Evolutionary conservation across 1,140 invertebrate species (phyloP), one percentile per base, ranked within the genome.

Genomic region (Cydia amplana): DNA sequence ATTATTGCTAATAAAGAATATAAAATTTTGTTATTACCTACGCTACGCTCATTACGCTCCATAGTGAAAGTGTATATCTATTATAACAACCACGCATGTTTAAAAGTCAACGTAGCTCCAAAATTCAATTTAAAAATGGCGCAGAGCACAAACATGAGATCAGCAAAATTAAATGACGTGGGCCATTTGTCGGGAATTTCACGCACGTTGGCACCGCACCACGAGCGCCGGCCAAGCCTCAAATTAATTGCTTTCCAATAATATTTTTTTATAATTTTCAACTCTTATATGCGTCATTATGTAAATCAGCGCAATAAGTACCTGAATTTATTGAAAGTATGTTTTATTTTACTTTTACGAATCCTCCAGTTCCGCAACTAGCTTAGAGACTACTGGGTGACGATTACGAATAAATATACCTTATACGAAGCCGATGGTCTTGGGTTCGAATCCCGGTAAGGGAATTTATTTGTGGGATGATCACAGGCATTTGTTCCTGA

Each of bases 51-150:
- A n/a, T n/a, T n/a, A n/a, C n/a, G n/a, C n/a, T n/a, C n/a, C n/a
- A n/a, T n/a, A n/a, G n/a, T n/a, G n/a, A n/a, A n/a, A n/a, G n/a
- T 49, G 14, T 4, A 55, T 20, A 55, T 2, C 1, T 55, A 60
- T 60, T 20, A n/a, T 23, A 86, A 7, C 87, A 81, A 79, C 79
- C 78, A 83, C 83, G 7, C 55, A n/a, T 23, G 87, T 90, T 88
- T 89, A 84, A 80, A 76, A 80, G 78, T 82, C 78, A 80, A 83
- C 80, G 79, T 85, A 85, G 55, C 83, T 85, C 82, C 79, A 78
- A 89, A 90, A 89, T 92, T 90, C 87, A 92, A 92, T 92, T 91
- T 89, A 90, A 90, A 92, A 85, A 90, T 85, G 88, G 85, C 80
- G 82, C 73, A 74, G 82, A 80, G 79, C 80, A 87, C 90, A 92